Base-by-base conservation (phyloP, 2,888 invertebrate genomes). In the Schizaphis graminum region DNA sequence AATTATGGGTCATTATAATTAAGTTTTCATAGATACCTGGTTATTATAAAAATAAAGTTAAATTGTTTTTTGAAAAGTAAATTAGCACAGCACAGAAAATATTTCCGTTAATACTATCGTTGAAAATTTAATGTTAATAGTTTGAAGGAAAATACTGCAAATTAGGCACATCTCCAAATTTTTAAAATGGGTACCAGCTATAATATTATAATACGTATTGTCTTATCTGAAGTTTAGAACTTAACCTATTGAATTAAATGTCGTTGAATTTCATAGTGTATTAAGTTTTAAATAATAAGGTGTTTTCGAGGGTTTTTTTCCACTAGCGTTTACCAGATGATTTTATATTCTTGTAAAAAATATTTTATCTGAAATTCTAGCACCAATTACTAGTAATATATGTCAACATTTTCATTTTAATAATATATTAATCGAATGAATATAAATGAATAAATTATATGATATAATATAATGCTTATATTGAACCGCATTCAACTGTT, bases 131-230 rank as follows among this genome's bases (percentile, higher is more conserved):
- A 89, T 41, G 26, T 57, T 89, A 41, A 89, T 56, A 56, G 41
- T 56, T 57, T 77, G 35, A 77, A 77, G 10, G 35, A 53, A 11
- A 53, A 89, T 26, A 89, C 89, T 56, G 56, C 35, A 53, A 89
- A 89, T 89, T 89, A 56, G 89, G 56, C 89, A 89, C 89, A 13
- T 89, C 28, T 89, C 89, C 89, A 41, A 57, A 89, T 56, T 26
- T 26, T 57, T 26, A 26, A 57, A 56, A 89, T 10, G 41, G 13
- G 10, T 26, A 85, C 44, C 85, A 41, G 28, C 85, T 44, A 44
- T 28, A 85, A 44, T 44, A 85, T 44, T 44, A 44, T 85, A 85
- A 77, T 77, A 77, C 35, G 35, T 77, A 77, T 77, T 77, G 77
- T 77, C 21, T 77, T 77, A 77, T 77, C 35, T 35, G 2, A 35